Evolutionary conservation across 2,888 invertebrate species (phyloP), one percentile per base, ranked within the genome.

Genomic region (Ceriagrion tenellum): DNA sequence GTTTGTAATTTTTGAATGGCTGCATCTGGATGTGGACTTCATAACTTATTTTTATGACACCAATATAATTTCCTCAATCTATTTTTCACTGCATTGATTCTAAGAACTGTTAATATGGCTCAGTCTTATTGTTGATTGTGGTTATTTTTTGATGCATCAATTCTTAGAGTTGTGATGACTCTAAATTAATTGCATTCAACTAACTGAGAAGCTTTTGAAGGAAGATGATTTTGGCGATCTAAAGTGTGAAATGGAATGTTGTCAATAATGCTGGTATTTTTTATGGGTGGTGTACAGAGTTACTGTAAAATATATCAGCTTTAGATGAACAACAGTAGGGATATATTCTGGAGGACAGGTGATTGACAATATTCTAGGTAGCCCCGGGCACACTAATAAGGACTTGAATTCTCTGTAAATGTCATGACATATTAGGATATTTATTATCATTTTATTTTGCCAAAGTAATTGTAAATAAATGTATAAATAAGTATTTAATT

Each of bases 391-490:
- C 89, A 89, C 10, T 55, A 89, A 55, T n/a, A 89, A 89, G 55
- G 55, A 89, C 89, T 89, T 40, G n/a, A 89, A 55, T 55, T 89
- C 55, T 47, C 55, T 55, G 55, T 47, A 47, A 89, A 89, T 89
- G 20, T 55, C 74, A 89, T 81, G 30, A 81, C 74, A 89, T 89
- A 89, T 89, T 55, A 55, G 55, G 2, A 89, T 89, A 2, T 20
- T 55, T 23, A n/a, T 26, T 26, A 26, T 88, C 55, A 55, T n/a
- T 55, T 89, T 89, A 55, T 3, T 89, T 89, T 89, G 89, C 89
- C 47, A 55, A 69, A 93, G 47, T 69, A 63, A 93, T 59, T 93
- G 93, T 93, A 93, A 69, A 93, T 93, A 93, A n/a, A 47, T 93
- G 93, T 93, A 93, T 16, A 93, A 91, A 91, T 23, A 47, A 40